A percentile compares a stretch with the other conserved stretches of the same genome.
These are phyloP conservation scores for Aeoliscus strigatus DNA, from an alignment of 2,797 vertebrate species.

Conservation along the genomic window DNA sequence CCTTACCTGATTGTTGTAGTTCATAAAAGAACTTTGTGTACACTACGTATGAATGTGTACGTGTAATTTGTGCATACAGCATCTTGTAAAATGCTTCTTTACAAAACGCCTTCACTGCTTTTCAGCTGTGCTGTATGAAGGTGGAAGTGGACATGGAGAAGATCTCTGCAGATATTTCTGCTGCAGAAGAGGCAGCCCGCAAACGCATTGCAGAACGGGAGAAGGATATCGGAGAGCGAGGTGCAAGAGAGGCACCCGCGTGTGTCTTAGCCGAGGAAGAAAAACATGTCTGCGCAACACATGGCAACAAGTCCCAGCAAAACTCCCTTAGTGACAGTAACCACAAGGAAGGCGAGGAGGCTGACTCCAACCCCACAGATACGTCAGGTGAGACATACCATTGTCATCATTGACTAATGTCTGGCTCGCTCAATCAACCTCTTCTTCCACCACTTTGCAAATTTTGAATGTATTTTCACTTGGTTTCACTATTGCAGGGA, in stretches of 20 bases:
- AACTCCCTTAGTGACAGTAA: constrained; percentile 34
- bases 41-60: too few species aligned
- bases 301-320: constrained; percentile 57
- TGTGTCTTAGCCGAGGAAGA: constrained; percentile 72
- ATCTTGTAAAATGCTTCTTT: too few species aligned
- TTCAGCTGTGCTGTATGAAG: constrained; percentile 90
- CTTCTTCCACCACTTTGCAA: background rate
- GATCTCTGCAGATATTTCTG: constrained; percentile 92
- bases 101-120: background rate
- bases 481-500: constrained; percentile 36
- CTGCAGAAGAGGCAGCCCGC: constrained; percentile 90
- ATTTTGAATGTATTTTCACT: background rate
- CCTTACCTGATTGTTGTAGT: background rate
- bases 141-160: constrained; percentile 99
- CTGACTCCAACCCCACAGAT: constrained; percentile 37
- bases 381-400: constrained; percentile 43
- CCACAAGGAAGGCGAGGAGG: constrained; percentile 57
- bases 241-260: constrained; percentile 57
- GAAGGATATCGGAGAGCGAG: constrained; percentile 83
- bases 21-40: too few species aligned
- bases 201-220: constrained; percentile 88
- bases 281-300: constrained; percentile 68
- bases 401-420: background rate
- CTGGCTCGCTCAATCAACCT: background rate
- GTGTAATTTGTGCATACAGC: too few species aligned